Percentiles rank a stretch among this genome's conserved stretches.
Evolutionary conservation across 2,113 vertebrate genomes (phyloP).

Genomic region (Holacanthus passer): DNA sequence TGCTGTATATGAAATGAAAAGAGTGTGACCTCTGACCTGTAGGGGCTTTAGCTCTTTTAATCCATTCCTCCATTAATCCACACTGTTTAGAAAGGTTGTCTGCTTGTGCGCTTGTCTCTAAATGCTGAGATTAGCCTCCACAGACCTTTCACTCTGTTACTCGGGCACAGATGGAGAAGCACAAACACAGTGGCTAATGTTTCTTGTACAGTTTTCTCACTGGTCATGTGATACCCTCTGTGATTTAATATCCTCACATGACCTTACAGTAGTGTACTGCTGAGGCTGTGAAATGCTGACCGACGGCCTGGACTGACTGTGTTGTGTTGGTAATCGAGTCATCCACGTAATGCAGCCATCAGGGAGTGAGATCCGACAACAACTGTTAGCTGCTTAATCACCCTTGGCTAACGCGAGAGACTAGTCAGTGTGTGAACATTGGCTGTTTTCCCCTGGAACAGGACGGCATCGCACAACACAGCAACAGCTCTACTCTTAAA

Average conservation of each 20-base stretch:
- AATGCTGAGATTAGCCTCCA: constrained; percentile 68
- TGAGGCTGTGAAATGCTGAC: constrained; percentile 35
- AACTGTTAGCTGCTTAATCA: constrained; percentile 72
- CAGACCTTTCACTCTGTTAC: constrained; percentile 37
- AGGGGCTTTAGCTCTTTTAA: constrained; percentile 53
- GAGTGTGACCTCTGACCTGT: constrained; percentile 34
- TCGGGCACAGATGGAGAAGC: neutral
- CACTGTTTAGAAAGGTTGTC: constrained; percentile 56
- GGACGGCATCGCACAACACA: constrained; percentile 32
- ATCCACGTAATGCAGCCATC: constrained; percentile 56
- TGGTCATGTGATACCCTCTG: constrained; percentile 27
- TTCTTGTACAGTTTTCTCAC: constrained; percentile 34
- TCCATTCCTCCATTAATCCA: constrained; percentile 61
- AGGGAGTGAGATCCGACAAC: constrained; percentile 56
- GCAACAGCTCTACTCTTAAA: constrained; percentile 48
- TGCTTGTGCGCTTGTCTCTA: constrained; percentile 29
- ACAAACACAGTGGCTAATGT: constrained; percentile 44
- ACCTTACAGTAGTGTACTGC: constrained; percentile 43
- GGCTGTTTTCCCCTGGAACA: constrained; percentile 40
- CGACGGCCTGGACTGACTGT: constrained; percentile 48
- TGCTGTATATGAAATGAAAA: constrained; percentile 59
- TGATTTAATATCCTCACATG: constrained; percentile 52
- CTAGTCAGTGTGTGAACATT: constrained; percentile 65
- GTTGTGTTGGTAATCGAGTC: constrained; percentile 54
- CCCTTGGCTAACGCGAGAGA: constrained; percentile 48